Percentiles rank a stretch among this genome's conserved stretches.
Evolutionary conservation across 2,113 vertebrate species (phyloP).

Genomic region (Odontesthes bonariensis): DNA sequence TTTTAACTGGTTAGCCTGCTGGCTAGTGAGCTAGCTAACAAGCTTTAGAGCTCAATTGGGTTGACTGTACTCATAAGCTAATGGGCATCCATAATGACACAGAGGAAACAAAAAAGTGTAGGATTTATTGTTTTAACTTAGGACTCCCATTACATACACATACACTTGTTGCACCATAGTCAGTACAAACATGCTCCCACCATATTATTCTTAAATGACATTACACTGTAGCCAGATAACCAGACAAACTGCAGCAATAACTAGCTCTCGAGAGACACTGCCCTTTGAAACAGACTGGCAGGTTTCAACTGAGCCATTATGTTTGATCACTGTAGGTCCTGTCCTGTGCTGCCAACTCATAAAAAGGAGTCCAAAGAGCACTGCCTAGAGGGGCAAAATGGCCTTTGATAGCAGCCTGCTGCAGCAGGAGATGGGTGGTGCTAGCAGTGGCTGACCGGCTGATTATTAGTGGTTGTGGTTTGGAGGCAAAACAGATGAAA

Average conservation of each 20-base stretch:
- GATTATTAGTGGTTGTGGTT: constrained; percentile 28
- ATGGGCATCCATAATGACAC: not conserved
- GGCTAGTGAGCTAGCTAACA: no score
- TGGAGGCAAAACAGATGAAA: not conserved
- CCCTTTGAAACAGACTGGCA: constrained; percentile 8
- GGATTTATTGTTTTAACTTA: not conserved
- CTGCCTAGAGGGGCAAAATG: constrained; percentile 42
- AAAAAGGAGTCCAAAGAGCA: constrained; percentile 44
- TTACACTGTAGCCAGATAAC: not conserved
- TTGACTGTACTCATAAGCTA: not conserved
- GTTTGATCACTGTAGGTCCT: constrained; percentile 56
- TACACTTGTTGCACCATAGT: not conserved
- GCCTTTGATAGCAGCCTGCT: constrained; percentile 60
- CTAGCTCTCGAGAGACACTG: not conserved
- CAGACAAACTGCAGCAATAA: constrained; percentile 7
- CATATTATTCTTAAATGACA: not conserved
- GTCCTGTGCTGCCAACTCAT: constrained; percentile 32
- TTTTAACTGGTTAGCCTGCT: no score
- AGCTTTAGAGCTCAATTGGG: no score
- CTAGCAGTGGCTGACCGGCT: constrained; percentile 5
- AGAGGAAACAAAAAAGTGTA: not conserved
- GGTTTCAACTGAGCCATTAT: constrained; percentile 21
- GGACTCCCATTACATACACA: not conserved
- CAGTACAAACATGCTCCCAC: not conserved
- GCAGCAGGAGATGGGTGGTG: constrained; percentile 14